Conservation (phyloP, 2,888 invertebrate genomes). For the Tachina grossa region DNA sequence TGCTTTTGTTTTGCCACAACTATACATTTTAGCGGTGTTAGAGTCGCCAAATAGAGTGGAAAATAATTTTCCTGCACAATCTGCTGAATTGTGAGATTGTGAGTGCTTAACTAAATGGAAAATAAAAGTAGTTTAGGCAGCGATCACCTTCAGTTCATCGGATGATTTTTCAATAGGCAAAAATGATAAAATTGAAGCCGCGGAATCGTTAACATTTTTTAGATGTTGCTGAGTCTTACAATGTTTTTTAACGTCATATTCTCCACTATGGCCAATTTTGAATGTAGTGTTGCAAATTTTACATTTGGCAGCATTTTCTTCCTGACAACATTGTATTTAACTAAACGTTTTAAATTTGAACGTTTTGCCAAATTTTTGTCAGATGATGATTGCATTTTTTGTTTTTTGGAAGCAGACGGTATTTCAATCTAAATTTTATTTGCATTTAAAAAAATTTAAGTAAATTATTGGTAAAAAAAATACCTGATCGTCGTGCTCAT, state of each 20-base stretch:
- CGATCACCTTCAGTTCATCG: not conserved
- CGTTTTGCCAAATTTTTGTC: not conserved
- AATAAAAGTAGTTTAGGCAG: not conserved
- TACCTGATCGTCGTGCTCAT: no score
- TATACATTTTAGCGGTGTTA: conserved; percentile 23
- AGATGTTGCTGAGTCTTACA: conserved; percentile 7
- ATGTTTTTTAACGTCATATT: conserved; percentile 13
- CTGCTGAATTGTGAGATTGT: not conserved
- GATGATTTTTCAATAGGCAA: not conserved
- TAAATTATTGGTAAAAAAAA: no score
- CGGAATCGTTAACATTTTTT: conserved; percentile 5
- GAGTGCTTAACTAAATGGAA: not conserved
- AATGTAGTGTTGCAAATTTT: conserved; percentile 12
- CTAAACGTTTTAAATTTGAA: not conserved
- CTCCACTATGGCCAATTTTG: conserved; percentile 4
- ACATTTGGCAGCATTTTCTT: conserved; percentile 12
- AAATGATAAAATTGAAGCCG: not conserved
- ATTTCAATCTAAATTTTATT: conserved; percentile 14
- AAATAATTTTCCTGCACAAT: not conserved
- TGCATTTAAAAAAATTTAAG: not conserved
- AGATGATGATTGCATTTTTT: conserved; percentile 24
- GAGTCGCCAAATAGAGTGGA: conserved; percentile 1
- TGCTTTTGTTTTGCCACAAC: conserved; percentile 40
- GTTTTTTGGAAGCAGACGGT: conserved; percentile 24
- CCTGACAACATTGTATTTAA: not conserved